Percentiles rank a stretch among this genome's conserved stretches.
Evolutionary conservation across 2,888 invertebrate genomes (phyloP).

Genomic region (Auanema freiburgensis): DNA sequence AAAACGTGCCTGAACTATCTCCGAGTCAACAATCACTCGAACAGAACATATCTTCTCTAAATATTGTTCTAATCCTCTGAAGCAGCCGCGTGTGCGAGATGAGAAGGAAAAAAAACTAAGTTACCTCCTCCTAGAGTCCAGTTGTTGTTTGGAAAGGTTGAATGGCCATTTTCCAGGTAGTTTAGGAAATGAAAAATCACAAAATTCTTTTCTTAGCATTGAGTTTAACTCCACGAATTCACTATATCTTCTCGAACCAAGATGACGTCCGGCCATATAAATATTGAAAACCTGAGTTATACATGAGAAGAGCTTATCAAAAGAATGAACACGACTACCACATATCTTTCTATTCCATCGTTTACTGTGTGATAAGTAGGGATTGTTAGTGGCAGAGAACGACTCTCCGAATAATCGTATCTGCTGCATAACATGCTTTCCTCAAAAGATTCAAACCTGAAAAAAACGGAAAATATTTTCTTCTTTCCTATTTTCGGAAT

Average conservation of each 20-base stretch:
- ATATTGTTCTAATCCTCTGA: slow-evolving; percentile 86
- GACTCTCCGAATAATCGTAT: slow-evolving; percentile 77
- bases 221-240: slow-evolving; percentile 76
- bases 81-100: not conserved
- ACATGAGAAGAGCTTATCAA: not conserved
- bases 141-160: slow-evolving; percentile 91
- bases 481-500: slow-evolving; percentile 11
- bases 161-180: slow-evolving; percentile 98
- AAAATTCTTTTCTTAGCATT: slow-evolving; percentile 59
- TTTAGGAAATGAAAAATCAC: slow-evolving; percentile 84
- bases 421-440: slow-evolving; percentile 31
- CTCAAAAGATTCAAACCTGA: slow-evolving; percentile 46
- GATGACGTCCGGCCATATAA: slow-evolving; percentile 96
- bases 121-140: slow-evolving; percentile 83
- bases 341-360: slow-evolving; percentile 79
- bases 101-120: not conserved
- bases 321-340: slow-evolving; percentile 69
- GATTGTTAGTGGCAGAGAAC: slow-evolving; percentile 77
- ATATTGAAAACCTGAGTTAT: slow-evolving; percentile 79
- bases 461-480: not conserved
- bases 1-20: slow-evolving; percentile 82
- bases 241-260: slow-evolving; percentile 91
- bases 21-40: slow-evolving; percentile 93
- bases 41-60: slow-evolving; percentile 97
- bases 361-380: slow-evolving; percentile 92